These are phyloP conservation scores for Cryptocephalus moraei DNA, from an alignment of 2,888 invertebrate genomes.

Conservation along the genomic window DNA sequence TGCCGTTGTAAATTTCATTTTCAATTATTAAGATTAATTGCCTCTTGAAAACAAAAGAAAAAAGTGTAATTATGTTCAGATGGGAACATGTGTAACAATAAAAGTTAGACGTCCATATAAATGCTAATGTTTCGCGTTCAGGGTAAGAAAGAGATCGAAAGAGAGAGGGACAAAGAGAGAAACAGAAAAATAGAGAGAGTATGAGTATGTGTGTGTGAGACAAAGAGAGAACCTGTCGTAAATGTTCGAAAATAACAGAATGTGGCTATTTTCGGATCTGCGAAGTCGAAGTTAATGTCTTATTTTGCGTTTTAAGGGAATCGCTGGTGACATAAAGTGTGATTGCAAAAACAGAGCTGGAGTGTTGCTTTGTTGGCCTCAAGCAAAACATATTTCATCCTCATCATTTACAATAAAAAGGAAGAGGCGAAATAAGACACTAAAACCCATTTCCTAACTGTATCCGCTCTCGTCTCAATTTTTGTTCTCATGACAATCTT, in stretches of 20 bases:
- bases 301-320: too few relatives aligned
- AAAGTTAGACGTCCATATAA: constrained; percentile 11
- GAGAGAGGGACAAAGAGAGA: too few relatives aligned
- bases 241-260: too few relatives aligned
- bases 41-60: constrained; percentile 9
- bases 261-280: too few relatives aligned
- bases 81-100: constrained; percentile 7
- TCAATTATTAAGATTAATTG: constrained; percentile 15
- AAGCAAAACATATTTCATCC: not conserved
- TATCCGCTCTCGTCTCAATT: not conserved
- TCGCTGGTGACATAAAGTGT: too few relatives aligned
- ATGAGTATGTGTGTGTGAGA: not conserved
- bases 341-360: not conserved
- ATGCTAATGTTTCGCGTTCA: constrained; percentile 6
- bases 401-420: too few relatives aligned
- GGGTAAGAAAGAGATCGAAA: too few relatives aligned
- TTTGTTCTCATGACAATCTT: not conserved
- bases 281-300: too few relatives aligned
- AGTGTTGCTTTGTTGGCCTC: not conserved
- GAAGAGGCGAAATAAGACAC: not conserved
- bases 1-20: constrained; percentile 11
- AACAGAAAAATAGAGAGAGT: too few relatives aligned
- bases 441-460: not conserved
- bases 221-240: not conserved
- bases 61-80: constrained; percentile 6